Evolutionary conservation across 1,140 invertebrate species (phyloP).

Genomic region (Plectrocnemia conspersa): DNA sequence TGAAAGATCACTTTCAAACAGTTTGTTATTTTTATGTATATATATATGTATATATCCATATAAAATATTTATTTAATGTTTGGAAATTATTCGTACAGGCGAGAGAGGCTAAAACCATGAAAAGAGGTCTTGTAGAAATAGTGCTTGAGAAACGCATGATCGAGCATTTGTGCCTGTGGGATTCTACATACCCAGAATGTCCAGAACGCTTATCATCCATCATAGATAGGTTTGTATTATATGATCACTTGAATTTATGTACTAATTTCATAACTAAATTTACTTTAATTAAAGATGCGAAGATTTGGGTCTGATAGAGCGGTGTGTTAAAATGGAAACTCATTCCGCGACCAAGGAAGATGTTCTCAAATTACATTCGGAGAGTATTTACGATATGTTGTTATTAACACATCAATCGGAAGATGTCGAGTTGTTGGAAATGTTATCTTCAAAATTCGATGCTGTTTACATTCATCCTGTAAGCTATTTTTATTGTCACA

Average conservation of each 20-base stretch:
- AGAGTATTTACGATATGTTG: constrained; percentile 60
- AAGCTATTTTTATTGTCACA: constrained; percentile 37
- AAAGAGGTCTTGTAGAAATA: constrained; percentile 65
- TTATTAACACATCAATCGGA: constrained; percentile 57
- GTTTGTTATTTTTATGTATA: constrained; percentile 42
- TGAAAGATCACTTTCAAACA: constrained; percentile 57
- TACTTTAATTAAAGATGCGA: constrained; percentile 54
- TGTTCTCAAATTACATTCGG: constrained; percentile 61
- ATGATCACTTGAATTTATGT: neutral
- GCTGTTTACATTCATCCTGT: constrained; percentile 83
- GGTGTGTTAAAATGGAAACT: constrained; percentile 59
- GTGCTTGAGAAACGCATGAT: constrained; percentile 74
- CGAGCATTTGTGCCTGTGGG: constrained; percentile 79
- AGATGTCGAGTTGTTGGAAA: constrained; percentile 61
- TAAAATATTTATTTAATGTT: too few relatives aligned
- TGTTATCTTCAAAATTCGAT: constrained; percentile 74
- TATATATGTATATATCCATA: too few relatives aligned
- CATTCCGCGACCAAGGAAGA: constrained; percentile 67
- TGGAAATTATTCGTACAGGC: constrained; percentile 50
- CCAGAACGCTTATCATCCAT: constrained; percentile 68
- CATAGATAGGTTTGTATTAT: constrained; percentile 58
- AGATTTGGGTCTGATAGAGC: constrained; percentile 65
- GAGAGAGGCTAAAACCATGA: constrained; percentile 57
- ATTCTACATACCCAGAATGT: constrained; percentile 74
- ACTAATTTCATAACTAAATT: neutral